phyloP scores from a whole-genome alignment of 1,140 invertebrate species.

The Schlechtendalia chinensis region DNA sequence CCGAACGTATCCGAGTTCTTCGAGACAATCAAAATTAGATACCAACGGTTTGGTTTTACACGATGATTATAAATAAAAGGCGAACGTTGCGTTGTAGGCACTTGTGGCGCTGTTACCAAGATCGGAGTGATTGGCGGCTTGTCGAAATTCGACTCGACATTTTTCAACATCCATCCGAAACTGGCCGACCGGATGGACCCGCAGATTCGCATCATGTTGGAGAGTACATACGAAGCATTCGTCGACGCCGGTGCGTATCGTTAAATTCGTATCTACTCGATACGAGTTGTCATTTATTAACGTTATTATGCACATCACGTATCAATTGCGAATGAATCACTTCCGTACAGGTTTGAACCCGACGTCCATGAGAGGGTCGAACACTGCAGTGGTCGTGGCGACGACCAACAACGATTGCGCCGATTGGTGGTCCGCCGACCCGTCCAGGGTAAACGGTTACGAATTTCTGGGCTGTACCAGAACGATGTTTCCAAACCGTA shows the following conservation, averaged over 20 bases:
- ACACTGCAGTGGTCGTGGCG: slow-evolving; percentile 62
- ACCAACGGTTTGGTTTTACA: too few relatives aligned
- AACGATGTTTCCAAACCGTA: slow-evolving; percentile 66
- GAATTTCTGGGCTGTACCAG: slow-evolving; percentile 62
- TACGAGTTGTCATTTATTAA: too few relatives aligned
- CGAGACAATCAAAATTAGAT: too few relatives aligned
- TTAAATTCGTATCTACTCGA: too few relatives aligned
- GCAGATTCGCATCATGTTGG: slow-evolving; percentile 82
- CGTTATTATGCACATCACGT: too few relatives aligned
- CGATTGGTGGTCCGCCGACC: slow-evolving; percentile 51
- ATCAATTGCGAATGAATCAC: neutral
- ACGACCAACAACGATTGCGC: slow-evolving; percentile 58
- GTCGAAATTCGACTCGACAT: slow-evolving; percentile 80
- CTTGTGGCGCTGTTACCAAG: slow-evolving; percentile 77
- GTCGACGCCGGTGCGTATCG: slow-evolving; percentile 44
- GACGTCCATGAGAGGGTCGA: slow-evolving; percentile 48
- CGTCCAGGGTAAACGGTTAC: slow-evolving; percentile 50
- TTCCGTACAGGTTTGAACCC: slow-evolving; percentile 39
- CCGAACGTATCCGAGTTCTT: too few relatives aligned
- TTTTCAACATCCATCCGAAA: slow-evolving; percentile 88
- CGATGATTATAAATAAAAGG: too few relatives aligned
- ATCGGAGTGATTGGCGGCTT: slow-evolving; percentile 87
- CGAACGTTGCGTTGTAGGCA: slow-evolving; percentile 52
- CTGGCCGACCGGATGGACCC: slow-evolving; percentile 94
- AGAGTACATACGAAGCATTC: slow-evolving; percentile 63